Evolutionary conservation across 2,797 vertebrate species (phyloP).

Genomic region (Potorous gilbertii): DNA sequence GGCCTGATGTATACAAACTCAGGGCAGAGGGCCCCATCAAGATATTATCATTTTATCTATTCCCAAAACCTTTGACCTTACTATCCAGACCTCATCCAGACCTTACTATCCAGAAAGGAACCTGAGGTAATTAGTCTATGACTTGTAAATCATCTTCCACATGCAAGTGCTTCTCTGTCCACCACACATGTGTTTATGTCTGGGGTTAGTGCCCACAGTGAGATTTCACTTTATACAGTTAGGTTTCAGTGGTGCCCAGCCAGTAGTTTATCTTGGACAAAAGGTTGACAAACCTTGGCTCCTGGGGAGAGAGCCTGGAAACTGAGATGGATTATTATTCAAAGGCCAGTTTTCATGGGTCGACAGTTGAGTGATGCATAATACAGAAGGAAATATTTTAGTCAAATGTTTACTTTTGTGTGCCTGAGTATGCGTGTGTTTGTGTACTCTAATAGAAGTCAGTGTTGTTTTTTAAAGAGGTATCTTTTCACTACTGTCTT

Average conservation of each 20-base stretch:
- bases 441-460: constrained; percentile 64
- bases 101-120: neutral
- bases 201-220: constrained; percentile 55
- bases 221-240: constrained; percentile 56
- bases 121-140: neutral
- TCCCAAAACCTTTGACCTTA: neutral
- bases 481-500: constrained; percentile 69
- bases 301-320: constrained; percentile 68
- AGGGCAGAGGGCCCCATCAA: neutral
- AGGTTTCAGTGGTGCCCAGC: constrained; percentile 58
- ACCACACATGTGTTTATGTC: constrained; percentile 32
- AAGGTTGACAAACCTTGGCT: constrained; percentile 77
- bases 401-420: constrained; percentile 71
- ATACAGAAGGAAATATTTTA: constrained; percentile 75
- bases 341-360: constrained; percentile 76
- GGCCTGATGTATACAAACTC: neutral
- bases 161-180: neutral
- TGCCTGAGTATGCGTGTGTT: neutral
- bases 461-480: constrained; percentile 72
- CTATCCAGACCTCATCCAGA: neutral
- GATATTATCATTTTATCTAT: neutral
- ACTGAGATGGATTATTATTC: constrained; percentile 71
- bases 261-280: constrained; percentile 74
- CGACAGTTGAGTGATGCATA: constrained; percentile 72
- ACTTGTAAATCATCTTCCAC: too few species aligned